Conservation (phyloP, 2,797 vertebrate genomes). For the Fistularia commersonii region DNA sequence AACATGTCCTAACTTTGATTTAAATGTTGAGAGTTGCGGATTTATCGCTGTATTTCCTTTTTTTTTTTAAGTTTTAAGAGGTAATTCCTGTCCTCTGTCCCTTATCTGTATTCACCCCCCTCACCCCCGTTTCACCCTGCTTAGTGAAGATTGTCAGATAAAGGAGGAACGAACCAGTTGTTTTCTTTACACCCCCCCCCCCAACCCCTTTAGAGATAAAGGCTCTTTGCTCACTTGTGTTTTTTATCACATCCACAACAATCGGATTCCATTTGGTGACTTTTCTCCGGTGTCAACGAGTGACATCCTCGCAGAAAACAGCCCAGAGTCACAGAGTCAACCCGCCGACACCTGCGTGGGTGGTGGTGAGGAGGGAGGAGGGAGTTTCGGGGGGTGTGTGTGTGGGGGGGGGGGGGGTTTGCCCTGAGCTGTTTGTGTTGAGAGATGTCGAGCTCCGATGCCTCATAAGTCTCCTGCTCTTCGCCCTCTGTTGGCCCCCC, state of each 20-base stretch:
- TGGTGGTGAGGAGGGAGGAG: no score
- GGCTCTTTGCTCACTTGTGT: conserved; percentile 41
- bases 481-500: conserved; percentile 55
- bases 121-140: no score
- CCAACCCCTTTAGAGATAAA: not conserved
- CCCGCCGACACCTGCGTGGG: conserved; percentile 68
- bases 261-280: conserved; percentile 55
- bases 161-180: not conserved
- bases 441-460: conserved; percentile 57
- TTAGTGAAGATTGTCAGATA: no score
- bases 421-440: conserved; percentile 74
- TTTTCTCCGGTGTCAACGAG: conserved; percentile 64
- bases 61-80: no score
- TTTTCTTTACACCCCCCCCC: no score
- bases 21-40: no score
- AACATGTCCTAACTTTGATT: no score
- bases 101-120: no score
- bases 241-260: conserved; percentile 48
- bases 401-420: no score
- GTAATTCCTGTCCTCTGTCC: no score
- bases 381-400: no score
- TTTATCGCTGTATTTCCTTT: no score
- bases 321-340: conserved; percentile 57
- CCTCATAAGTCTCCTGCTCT: conserved; percentile 61
- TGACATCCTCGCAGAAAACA: conserved; percentile 72